Percentiles rank a stretch among this genome's conserved stretches.
Evolutionary conservation across 2,113 vertebrate genomes (phyloP).

Genomic region (Tylochromis polylepis): DNA sequence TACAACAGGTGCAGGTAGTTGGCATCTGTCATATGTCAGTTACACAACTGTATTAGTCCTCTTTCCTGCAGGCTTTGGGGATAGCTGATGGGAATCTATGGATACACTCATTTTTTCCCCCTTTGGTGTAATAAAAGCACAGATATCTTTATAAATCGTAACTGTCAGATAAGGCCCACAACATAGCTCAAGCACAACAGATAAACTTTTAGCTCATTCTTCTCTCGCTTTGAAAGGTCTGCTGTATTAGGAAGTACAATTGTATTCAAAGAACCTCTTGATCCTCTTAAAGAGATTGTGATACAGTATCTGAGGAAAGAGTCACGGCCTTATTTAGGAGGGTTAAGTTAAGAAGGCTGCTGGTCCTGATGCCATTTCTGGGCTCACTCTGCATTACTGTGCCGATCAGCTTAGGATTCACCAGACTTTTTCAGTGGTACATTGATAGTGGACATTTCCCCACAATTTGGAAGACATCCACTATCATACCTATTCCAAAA

Average conservation of each 20-base stretch:
- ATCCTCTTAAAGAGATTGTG: not conserved
- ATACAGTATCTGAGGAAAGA: not conserved
- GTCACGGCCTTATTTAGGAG: not conserved
- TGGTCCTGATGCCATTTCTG: not conserved
- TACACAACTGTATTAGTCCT: not conserved
- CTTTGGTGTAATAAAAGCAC: not conserved
- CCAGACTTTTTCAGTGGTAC: not conserved
- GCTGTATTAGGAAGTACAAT: fast-evolving
- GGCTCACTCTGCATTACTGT: not conserved
- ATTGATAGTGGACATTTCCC: not conserved
- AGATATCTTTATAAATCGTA: not conserved
- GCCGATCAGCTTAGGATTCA: not conserved
- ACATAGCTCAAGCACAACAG: not conserved
- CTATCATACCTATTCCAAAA: fast-evolving
- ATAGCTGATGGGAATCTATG: not conserved
- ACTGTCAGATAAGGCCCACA: not conserved
- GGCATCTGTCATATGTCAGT: not conserved
- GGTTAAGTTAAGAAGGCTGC: not conserved
- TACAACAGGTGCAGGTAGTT: not conserved
- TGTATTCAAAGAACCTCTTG: not conserved
- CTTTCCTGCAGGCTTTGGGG: not conserved
- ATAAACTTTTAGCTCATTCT: not conserved
- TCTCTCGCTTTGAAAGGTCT: fast-evolving
- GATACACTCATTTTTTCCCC: not conserved
- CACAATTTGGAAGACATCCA: not conserved